phyloP scores from a whole-genome alignment of 2,888 invertebrate species.

The Clitarchus hookeri region DNA sequence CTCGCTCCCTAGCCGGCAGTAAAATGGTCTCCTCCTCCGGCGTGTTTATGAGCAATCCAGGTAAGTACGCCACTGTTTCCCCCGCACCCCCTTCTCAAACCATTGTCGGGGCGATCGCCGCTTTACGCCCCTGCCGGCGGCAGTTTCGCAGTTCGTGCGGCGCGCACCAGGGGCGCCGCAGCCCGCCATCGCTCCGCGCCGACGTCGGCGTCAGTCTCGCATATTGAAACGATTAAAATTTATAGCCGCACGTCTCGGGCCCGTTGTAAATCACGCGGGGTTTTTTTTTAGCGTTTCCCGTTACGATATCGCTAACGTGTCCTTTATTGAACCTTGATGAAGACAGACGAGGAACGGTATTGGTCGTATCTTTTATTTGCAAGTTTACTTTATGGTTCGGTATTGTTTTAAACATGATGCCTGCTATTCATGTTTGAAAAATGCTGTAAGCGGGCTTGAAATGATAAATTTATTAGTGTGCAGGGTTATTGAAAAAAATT shows the following conservation, averaged over 20 bases:
- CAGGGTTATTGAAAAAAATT: too few species aligned
- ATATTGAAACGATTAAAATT: background rate
- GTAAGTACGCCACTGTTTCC: background rate
- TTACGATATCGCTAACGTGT: background rate
- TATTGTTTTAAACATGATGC: too few species aligned
- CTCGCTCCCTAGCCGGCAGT: background rate
- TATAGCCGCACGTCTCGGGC: background rate
- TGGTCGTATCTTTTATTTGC: too few species aligned
- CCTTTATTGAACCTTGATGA: too few species aligned
- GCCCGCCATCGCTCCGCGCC: background rate
- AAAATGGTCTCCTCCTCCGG: background rate
- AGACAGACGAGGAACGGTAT: too few species aligned
- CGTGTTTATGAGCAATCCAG: conserved; percentile 14
- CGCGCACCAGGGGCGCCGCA: background rate
- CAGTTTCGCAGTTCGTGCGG: background rate
- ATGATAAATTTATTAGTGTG: too few species aligned
- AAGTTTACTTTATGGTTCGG: too few species aligned
- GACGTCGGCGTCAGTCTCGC: background rate
- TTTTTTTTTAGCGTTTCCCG: background rate
- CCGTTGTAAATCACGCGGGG: background rate
- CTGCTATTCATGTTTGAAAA: too few species aligned
- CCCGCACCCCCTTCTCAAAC: background rate
- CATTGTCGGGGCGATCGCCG: too few species aligned
- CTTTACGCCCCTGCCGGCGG: too few species aligned
- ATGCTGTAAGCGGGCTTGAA: too few species aligned